Evolutionary conservation across 2,113 vertebrate species (phyloP).

Genomic region (Alethe diademata): DNA sequence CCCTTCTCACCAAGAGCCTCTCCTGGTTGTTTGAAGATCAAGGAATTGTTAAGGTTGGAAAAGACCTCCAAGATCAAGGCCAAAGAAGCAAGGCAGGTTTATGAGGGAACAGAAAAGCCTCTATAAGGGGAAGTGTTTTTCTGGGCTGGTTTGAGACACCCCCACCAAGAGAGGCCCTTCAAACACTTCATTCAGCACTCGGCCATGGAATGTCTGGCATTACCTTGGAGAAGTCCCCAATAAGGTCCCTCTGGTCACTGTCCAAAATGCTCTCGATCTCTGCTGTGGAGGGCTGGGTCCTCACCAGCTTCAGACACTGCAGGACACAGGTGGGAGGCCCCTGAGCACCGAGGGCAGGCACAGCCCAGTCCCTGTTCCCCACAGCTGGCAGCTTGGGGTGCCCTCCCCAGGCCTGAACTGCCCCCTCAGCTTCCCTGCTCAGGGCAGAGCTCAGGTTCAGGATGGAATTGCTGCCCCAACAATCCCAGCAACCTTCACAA

Average conservation of each 20-base stretch:
- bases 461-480: not conserved
- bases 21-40: accelerated
- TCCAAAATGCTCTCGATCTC: slow-evolving; percentile 90
- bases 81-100: not conserved
- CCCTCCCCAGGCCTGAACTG: not conserved
- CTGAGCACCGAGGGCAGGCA: accelerated
- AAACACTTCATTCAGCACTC: not conserved
- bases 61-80: not conserved
- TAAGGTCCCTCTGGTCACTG: slow-evolving; percentile 82
- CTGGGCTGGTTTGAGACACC: not conserved
- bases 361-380: not conserved
- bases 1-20: not conserved
- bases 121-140: not conserved
- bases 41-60: not conserved
- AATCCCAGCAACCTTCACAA: not conserved
- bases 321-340: not conserved
- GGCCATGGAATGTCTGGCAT: not conserved
- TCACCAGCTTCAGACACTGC: slow-evolving; percentile 63
- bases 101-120: not conserved
- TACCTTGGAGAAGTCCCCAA: slow-evolving; percentile 97
- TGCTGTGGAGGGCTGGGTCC: slow-evolving; percentile 77
- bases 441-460: not conserved
- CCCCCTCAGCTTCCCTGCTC: not conserved
- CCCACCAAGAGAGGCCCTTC: not conserved
- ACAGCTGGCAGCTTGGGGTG: accelerated